phyloP scores from a whole-genome alignment of 2,888 invertebrate genomes.

The Caenorhabditis doughertyi region DNA sequence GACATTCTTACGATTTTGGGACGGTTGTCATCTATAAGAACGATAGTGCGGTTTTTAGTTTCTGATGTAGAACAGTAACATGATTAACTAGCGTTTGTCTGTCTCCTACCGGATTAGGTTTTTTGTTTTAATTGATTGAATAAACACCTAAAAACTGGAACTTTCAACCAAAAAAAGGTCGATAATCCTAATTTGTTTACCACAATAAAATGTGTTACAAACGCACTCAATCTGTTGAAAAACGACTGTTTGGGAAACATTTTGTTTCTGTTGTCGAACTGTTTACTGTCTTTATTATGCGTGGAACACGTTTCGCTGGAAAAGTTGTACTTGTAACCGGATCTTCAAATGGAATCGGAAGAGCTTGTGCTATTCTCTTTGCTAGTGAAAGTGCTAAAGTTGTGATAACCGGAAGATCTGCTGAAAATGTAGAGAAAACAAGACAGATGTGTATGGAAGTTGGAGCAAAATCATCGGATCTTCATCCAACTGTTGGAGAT shows the following conservation, averaged over 20 bases:
- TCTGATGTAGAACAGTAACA: conserved; percentile 28
- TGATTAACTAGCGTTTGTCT: conserved; percentile 14
- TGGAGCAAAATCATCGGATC: conserved; percentile 48
- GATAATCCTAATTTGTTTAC: conserved; percentile 37
- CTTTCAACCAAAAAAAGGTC: not conserved
- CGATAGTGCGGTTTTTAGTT: not conserved
- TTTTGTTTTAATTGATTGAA: conserved; percentile 30
- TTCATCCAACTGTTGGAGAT: conserved; percentile 61
- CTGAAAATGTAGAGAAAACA: conserved; percentile 54
- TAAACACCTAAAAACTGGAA: conserved; percentile 42
- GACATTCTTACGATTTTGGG: conserved; percentile 55
- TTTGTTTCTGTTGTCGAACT: too few relatives aligned
- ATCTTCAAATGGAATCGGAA: conserved; percentile 71
- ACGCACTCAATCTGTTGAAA: not conserved
- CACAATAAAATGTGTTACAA: conserved; percentile 18
- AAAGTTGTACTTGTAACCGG: conserved; percentile 62
- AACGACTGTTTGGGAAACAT: not conserved
- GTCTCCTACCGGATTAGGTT: conserved; percentile 7
- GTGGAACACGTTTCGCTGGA: conserved; percentile 52
- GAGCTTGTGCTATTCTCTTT: conserved; percentile 63
- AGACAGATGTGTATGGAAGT: conserved; percentile 35
- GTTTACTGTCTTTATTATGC: conserved; percentile 17
- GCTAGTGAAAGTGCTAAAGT: conserved; percentile 65
- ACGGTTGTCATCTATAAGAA: conserved; percentile 56
- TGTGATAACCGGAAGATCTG: conserved; percentile 66